Conservation (phyloP, 1,140 invertebrate genomes). For the Melanaphis sacchari region DNA sequence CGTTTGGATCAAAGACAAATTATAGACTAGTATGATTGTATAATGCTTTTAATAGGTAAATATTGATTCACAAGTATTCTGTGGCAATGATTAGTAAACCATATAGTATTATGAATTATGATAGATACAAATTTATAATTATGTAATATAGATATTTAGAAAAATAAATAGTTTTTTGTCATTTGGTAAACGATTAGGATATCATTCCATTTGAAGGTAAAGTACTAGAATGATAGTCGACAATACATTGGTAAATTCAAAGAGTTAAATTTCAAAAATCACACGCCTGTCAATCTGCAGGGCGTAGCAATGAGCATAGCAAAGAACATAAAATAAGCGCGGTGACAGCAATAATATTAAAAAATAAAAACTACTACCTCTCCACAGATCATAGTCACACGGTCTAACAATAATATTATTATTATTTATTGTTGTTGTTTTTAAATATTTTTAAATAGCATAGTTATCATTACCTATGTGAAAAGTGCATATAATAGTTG, state of each 20-base stretch:
- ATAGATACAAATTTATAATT: too few species aligned
- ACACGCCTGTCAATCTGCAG: neutral
- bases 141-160: too few species aligned
- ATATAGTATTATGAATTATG: too few species aligned
- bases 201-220: neutral
- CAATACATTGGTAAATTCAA: neutral
- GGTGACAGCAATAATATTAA: neutral
- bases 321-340: neutral
- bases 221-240: neutral
- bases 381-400: neutral
- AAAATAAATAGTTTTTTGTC: neutral
- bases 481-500: neutral
- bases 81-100: neutral
- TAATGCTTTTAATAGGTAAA: neutral
- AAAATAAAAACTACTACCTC: neutral
- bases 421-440: neutral
- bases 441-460: constrained; percentile 1
- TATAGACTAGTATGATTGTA: neutral
- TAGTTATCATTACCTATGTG: neutral
- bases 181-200: neutral
- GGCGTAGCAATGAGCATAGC: neutral
- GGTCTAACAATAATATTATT: neutral
- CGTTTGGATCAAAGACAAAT: neutral
- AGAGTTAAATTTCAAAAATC: neutral
- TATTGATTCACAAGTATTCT: neutral